These are phyloP conservation scores for Nothobranchius furzeri DNA, from an alignment of 2,113 vertebrate species.

Conservation along the genomic window DNA sequence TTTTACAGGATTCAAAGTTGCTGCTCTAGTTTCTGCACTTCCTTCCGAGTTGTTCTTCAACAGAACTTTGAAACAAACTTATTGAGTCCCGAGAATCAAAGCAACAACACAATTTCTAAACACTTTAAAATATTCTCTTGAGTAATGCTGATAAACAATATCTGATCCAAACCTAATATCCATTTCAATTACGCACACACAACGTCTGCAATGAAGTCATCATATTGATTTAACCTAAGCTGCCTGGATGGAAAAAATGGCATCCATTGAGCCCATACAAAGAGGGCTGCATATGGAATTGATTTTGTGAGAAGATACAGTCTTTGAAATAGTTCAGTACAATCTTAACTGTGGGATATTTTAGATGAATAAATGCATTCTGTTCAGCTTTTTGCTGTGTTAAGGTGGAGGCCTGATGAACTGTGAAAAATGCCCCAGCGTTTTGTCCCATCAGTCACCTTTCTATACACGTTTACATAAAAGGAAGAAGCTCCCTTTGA, in stretches of 20 bases:
- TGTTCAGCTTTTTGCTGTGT: conserved; percentile 18
- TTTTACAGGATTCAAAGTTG: too few relatives aligned
- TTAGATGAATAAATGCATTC: conserved; percentile 45
- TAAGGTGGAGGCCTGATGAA: conserved; percentile 36
- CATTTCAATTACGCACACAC: conserved; percentile 59
- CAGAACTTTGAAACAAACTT: conserved; percentile 27
- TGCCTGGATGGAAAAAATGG: conserved; percentile 41
- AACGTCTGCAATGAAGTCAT: conserved; percentile 52
- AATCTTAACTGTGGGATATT: conserved; percentile 21
- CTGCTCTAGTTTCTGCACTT: not conserved
- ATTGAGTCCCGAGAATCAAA: not conserved
- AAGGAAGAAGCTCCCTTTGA: conserved; percentile 10
- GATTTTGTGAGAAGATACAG: conserved; percentile 42
- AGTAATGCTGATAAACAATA: conserved; percentile 58
- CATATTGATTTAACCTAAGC: conserved; percentile 61
- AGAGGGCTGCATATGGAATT: conserved; percentile 45
- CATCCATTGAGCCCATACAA: conserved; percentile 41
- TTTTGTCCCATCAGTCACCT: conserved; percentile 32
- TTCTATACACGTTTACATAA: conserved; percentile 18
- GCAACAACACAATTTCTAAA: conserved; percentile 9
- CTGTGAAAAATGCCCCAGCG: conserved; percentile 26
- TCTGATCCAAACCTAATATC: conserved; percentile 55
- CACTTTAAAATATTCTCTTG: conserved; percentile 29
- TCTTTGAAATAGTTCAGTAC: conserved; percentile 13
- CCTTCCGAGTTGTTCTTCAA: not conserved